Evolutionary conservation across 2,797 vertebrate genomes (phyloP).

Genomic region (Hippoglossus hippoglossus): DNA sequence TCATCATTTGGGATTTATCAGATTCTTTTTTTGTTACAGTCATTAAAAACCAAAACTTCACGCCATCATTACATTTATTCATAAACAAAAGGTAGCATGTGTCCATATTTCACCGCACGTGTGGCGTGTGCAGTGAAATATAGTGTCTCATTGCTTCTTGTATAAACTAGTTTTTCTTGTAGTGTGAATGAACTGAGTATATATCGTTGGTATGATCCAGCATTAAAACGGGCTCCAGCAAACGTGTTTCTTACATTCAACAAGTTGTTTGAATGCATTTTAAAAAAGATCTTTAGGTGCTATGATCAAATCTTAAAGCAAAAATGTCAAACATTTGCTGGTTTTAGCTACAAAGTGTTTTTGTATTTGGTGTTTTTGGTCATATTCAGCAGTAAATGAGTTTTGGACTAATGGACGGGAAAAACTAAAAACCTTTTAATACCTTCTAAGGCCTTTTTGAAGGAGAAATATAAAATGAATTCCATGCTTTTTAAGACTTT

Average conservation of each 20-base stretch:
- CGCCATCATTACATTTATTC: not conserved
- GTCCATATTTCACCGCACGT: not conserved
- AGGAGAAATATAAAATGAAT: too few relatives aligned
- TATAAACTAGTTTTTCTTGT: not conserved
- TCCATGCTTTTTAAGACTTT: too few relatives aligned
- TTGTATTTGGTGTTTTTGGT: not conserved
- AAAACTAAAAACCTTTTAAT: not conserved
- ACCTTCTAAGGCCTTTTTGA: too few relatives aligned
- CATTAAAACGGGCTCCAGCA: constrained; percentile 21
- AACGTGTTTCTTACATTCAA: too few relatives aligned
- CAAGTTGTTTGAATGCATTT: too few relatives aligned
- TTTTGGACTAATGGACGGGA: not conserved
- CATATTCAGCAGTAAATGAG: not conserved
- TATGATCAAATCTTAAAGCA: not conserved
- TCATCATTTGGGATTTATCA: not conserved
- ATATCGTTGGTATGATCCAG: constrained; percentile 3
- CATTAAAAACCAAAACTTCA: not conserved
- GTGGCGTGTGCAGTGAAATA: too few relatives aligned
- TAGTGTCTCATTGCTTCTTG: not conserved
- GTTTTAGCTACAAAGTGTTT: not conserved
- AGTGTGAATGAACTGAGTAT: constrained; percentile 11
- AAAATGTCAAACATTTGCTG: not conserved
- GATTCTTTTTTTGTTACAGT: not conserved
- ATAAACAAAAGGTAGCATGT: not conserved
- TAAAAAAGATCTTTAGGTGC: too few relatives aligned